Percentiles rank a stretch among this genome's conserved stretches.
Evolutionary conservation across 1,140 invertebrate genomes (phyloP).

Genomic region (Mylabris phalerata): DNA sequence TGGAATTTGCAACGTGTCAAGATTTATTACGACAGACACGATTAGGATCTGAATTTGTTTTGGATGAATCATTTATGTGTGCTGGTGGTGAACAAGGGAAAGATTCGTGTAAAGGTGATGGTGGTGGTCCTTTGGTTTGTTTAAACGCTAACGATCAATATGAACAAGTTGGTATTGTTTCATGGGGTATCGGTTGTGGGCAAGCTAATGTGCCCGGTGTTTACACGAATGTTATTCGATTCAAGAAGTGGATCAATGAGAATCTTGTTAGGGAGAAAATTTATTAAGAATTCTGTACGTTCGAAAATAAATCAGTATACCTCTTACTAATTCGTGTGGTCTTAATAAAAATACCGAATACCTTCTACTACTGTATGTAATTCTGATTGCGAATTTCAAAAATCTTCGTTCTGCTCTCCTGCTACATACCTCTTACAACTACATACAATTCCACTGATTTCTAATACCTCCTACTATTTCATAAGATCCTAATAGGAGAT

Average conservation of each 20-base stretch:
- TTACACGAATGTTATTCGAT: conserved; percentile 58
- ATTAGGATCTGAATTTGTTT: conserved; percentile 50
- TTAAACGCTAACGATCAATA: conserved; percentile 42
- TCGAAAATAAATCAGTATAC: not conserved
- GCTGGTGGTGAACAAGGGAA: conserved; percentile 58
- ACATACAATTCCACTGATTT: no score
- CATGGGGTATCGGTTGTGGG: conserved; percentile 52
- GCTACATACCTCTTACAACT: no score
- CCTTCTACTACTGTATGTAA: no score
- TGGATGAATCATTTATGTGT: conserved; percentile 59
- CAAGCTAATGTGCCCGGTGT: conserved; percentile 54
- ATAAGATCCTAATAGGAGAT: no score
- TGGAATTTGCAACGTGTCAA: conserved; percentile 49
- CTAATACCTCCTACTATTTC: no score
- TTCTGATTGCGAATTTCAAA: no score
- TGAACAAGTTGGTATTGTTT: conserved; percentile 50
- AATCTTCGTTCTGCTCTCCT: no score
- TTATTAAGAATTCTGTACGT: conserved; percentile 16
- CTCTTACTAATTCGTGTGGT: no score
- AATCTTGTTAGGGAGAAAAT: conserved; percentile 44
- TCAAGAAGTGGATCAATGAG: conserved; percentile 57
- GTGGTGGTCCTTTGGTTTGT: conserved; percentile 55
- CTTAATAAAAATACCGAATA: no score
- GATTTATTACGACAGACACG: conserved; percentile 48
- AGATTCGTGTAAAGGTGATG: conserved; percentile 61